Evolutionary conservation across 2,113 vertebrate genomes (phyloP).

Genomic region (Poeciliopsis prolifica): DNA sequence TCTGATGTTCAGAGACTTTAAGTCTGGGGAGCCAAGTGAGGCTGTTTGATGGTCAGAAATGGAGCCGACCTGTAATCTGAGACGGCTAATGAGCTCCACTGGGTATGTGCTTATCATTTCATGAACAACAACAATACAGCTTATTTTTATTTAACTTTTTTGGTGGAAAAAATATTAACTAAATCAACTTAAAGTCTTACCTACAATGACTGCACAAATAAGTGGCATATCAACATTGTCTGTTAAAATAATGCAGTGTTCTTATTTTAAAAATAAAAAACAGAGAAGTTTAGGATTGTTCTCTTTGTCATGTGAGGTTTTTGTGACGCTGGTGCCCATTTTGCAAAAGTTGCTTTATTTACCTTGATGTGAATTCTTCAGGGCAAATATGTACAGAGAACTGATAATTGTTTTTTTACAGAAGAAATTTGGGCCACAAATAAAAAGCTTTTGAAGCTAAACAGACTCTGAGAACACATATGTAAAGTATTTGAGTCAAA

Average conservation of each 20-base stretch:
- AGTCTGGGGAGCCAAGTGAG: constrained; percentile 37
- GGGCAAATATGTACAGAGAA: too few relatives aligned
- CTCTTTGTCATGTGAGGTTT: too few relatives aligned
- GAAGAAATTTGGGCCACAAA: too few relatives aligned
- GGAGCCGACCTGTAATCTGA: constrained; percentile 35
- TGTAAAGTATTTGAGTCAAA: too few relatives aligned
- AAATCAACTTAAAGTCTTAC: background rate
- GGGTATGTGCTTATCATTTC: constrained; percentile 59
- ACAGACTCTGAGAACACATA: too few relatives aligned
- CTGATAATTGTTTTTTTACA: too few relatives aligned
- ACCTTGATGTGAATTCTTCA: too few relatives aligned
- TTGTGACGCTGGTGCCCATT: too few relatives aligned
- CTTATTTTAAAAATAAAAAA: too few relatives aligned
- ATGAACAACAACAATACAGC: constrained; percentile 19
- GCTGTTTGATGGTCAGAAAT: constrained; percentile 51
- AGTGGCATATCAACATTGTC: background rate
- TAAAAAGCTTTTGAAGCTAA: too few relatives aligned
- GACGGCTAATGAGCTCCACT: constrained; percentile 67
- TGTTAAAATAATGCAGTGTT: background rate
- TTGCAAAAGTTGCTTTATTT: too few relatives aligned
- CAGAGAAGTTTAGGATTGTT: too few relatives aligned
- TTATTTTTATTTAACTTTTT: constrained; percentile 30
- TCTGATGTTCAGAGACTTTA: background rate
- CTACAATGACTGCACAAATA: background rate
- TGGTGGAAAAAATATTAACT: constrained; percentile 14